These are phyloP conservation scores for Andinoacara biseriatus DNA, from an alignment of 2,113 vertebrate species.

Conservation along the genomic window DNA sequence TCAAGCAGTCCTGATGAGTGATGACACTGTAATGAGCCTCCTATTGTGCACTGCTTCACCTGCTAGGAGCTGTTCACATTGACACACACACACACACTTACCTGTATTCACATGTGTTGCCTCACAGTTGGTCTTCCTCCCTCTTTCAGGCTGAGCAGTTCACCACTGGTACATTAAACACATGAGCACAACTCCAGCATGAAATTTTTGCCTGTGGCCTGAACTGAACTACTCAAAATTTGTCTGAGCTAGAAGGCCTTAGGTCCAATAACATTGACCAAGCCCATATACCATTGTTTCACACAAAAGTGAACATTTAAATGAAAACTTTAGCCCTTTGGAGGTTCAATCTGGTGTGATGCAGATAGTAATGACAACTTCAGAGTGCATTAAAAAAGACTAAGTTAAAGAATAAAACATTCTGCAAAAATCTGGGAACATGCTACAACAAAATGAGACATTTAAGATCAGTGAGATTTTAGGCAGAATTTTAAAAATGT, in stretches of 20 bases:
- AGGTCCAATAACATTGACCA: neutral
- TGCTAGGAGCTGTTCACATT: neutral
- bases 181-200: conserved; percentile 1
- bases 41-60: conserved; percentile 9
- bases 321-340: neutral
- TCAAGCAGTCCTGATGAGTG: conserved; percentile 8
- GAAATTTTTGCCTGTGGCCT: conserved; percentile 5
- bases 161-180: conserved; percentile 28
- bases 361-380: neutral
- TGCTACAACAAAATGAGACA: neutral
- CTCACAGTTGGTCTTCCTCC: conserved; percentile 7
- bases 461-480: neutral
- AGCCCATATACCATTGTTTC: neutral
- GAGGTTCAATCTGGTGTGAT: neutral
- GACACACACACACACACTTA: neutral
- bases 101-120: neutral
- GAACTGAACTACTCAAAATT: conserved; percentile 7
- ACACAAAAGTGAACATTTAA: neutral
- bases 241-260: neutral
- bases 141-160: conserved; percentile 37
- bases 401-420: neutral
- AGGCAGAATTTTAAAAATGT: neutral
- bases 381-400: neutral
- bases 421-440: neutral
- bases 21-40: conserved; percentile 23